Base-by-base conservation (phyloP, 2,888 invertebrate species). In the Plagodis dolabraria region DNA sequence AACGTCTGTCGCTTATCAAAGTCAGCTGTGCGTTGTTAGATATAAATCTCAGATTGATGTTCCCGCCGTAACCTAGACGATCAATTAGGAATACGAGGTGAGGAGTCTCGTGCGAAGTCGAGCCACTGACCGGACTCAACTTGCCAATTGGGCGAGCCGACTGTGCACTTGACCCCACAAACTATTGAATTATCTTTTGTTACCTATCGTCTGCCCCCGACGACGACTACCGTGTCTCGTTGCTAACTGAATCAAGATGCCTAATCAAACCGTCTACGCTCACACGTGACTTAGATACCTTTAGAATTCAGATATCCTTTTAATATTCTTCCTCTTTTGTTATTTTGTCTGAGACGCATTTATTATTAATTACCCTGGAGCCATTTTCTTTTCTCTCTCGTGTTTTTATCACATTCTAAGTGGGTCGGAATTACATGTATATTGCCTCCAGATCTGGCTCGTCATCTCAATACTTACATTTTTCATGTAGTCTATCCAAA, bases 121-220 rank as follows among this genome's bases (percentile, higher is more conserved):
- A 84, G 88, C 81, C 89, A 89, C 82, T 90, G 89, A 88, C 89
- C 88, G 84, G 64, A 76, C 75, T 79, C 81, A 77, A 76, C 79
- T 74, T 79, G 78, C 76, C 89, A 90, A 89, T 90, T 90, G 87
- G 87, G 80, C 79, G 79, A 81, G 75, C 78, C 83, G 85, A 76
- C 86, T 76, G 76, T 84, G 85, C 85, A 87, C 86, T 89, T 91
- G 90, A 90, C 88, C 89, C 82, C 85, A 11, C 83, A 82, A 83
- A 82, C 83, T 83, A 79, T 83, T 83, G 77, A 87, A 87, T 88
- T 85, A 83, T 83, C 80, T 80, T 81, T 80, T 81, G 82, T 83
- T 84, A 82, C 82, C 86, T 86, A 82, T 84, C 78, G 82, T 80
- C 85, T 82, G 81, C 69, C 71, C 73, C 64, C 68, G 55, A 58